phyloP scores from a whole-genome alignment of 2,888 invertebrate genomes.

The Tiliacea citrago region DNA sequence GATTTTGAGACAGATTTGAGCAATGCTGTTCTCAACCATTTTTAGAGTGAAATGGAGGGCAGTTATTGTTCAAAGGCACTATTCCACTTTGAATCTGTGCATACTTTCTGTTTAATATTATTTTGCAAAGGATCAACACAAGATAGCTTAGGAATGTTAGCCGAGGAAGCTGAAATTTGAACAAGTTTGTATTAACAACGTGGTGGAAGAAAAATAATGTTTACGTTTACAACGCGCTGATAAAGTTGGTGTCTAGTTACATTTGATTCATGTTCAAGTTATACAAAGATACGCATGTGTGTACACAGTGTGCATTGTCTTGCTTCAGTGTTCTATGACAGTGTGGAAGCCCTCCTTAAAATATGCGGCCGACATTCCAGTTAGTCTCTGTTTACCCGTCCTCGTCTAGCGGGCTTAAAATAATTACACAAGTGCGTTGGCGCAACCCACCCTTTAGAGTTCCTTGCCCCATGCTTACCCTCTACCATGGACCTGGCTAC shows the following conservation, averaged over 20 bases:
- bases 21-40: not conserved
- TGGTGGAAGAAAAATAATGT: conserved; percentile 25
- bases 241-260: conserved; percentile 50
- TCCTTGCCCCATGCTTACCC: conserved; percentile 74
- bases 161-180: conserved; percentile 35
- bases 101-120: not conserved
- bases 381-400: conserved; percentile 81
- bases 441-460: conserved; percentile 78
- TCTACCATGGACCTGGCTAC: conserved; percentile 68
- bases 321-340: conserved; percentile 42
- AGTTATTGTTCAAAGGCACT: not conserved
- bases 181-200: conserved; percentile 15
- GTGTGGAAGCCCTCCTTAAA: conserved; percentile 68
- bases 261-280: conserved; percentile 49
- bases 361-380: conserved; percentile 83
- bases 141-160: conserved; percentile 39
- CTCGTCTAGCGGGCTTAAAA: conserved; percentile 86
- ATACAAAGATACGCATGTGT: conserved; percentile 26
- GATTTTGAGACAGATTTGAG: too few species aligned
- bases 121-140: conserved; percentile 11
- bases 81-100: not conserved
- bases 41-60: not conserved
- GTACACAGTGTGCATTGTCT: conserved; percentile 38
- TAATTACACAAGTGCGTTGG: conserved; percentile 88
- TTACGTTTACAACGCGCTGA: conserved; percentile 38